Evolutionary conservation across 1,140 invertebrate genomes (phyloP), one percentile per base, ranked within the genome.

Genomic region (Nebria ingens): DNA sequence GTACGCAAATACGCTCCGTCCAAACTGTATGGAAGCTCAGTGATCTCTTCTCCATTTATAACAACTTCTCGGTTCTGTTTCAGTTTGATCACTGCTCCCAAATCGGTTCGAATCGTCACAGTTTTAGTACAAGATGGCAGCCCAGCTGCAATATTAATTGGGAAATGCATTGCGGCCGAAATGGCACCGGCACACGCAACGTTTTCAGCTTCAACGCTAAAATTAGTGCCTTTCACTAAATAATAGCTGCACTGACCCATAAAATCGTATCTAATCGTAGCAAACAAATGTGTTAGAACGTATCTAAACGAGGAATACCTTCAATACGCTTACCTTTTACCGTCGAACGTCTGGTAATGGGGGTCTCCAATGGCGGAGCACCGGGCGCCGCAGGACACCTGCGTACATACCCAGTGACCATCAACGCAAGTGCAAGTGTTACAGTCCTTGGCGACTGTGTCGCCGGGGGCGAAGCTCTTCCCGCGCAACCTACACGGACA

Each of bases 281-380:
- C 13, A 29, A 29, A 29, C 4, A 29, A 13, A 29, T 6, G 25
- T 29, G 4, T 6, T 29, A 29, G 13, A 6, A 29, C 25, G 13
- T 29, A 29, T n/a, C n/a, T n/a, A n/a, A n/a, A 29, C 13, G 13
- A 29, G 4, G 13, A 29, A 29, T 29, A 29, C 13, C 4, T 29
- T 29, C 13, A 29, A 29, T 6, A 6, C 4, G 4, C 4, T 29
- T 13, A 29, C 9, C 59, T 56, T 55, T 80, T 81, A 0, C 90
- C 90, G 70, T 94, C 92, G 66, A 94, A 95, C 0, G 91, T 95
- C 19, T 80, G 79, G 69, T 93, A 95, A 72, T 95, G 92, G 2
- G 91, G 91, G 74, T 93, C 91, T 0, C 91, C 91, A 17, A 90
- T 76, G 0, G 86, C 84, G 0, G 84, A 79, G 68, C 92, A 92